Base-by-base conservation (phyloP, 2,113 vertebrate species). In the Carassius auratus region DNA sequence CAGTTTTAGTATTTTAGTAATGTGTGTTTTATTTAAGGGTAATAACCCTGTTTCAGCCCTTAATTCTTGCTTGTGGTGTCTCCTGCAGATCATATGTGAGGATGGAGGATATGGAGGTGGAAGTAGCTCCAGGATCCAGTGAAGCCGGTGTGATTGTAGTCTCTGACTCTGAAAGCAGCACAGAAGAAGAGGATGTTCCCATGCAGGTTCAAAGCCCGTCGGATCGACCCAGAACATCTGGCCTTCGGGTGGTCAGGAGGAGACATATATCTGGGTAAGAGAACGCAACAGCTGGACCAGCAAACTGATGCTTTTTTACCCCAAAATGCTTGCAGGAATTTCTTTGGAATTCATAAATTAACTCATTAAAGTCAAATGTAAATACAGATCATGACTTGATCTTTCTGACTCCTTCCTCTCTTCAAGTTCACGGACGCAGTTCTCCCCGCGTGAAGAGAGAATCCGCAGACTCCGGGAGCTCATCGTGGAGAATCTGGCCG, bases 61-160 rank as follows among this genome's bases (percentile, higher is more conserved):
- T 76, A 2, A 30, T 5, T 17, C 15, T 33, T 55, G 17, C 5
- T 36, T 77, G 15, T 77, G 2, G 4, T 74, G 57, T 80, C 5
- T 79, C 76, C 55, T 23, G 59, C 57, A 79, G 76, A 15, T 4
- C 2, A 1, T 8, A 15, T 48, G 33, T 84, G 4, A 76, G 66
- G 90, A 97, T 98, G 84, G 97, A 98, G 90, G 93, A 94, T 57
- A 97, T 98, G 96, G 96, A 97, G 74, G 91, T 95, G 55, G 90
- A 55, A 1, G 76, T 76, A 33, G 71, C 5, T 23, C 86, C 76
- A 30, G 30, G 59, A 69, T 2, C 48, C n/a, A 10, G 50, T 6
- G 69, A 64, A 8, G 57, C 66, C 0, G 15, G 4, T 9, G 74
- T 71, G 0, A 80, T 68, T 0, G 26, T 92, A 45, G 90, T 93